Percentiles rank a stretch among this genome's conserved stretches.
Conservation (phyloP, 2,888 invertebrate species). For the Gastrophysa polygoni region DNA sequence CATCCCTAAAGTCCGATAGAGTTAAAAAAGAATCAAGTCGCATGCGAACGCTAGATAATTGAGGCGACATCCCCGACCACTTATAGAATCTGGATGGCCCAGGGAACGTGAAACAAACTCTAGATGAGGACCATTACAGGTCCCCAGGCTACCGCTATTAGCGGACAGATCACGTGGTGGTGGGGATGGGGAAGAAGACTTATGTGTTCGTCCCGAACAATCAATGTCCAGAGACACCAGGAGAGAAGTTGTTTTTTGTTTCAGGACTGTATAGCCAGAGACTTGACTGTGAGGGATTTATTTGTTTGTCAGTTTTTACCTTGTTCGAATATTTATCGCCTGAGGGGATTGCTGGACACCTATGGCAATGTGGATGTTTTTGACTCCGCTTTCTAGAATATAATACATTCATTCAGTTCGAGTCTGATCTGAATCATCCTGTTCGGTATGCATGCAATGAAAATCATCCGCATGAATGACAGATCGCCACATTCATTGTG, state of each 20-base stretch:
- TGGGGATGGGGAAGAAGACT: constrained; percentile 54
- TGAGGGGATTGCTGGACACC: not conserved
- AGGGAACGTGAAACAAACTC: constrained; percentile 36
- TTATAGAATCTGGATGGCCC: constrained; percentile 47
- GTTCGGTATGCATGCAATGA: too few relatives aligned
- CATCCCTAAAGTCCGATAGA: constrained; percentile 49
- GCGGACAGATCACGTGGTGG: constrained; percentile 57
- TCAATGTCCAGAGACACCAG: constrained; percentile 53
- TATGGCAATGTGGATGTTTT: not conserved
- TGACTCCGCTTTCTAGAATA: not conserved
- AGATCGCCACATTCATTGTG: too few relatives aligned
- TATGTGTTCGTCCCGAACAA: constrained; percentile 56
- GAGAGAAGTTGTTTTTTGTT: constrained; percentile 46
- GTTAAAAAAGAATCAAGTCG: constrained; percentile 44
- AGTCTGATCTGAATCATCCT: too few relatives aligned
- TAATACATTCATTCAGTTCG: too few relatives aligned
- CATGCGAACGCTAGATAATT: constrained; percentile 44
- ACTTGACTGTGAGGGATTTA: constrained; percentile 55
- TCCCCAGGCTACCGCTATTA: constrained; percentile 55
- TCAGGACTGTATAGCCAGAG: constrained; percentile 40
- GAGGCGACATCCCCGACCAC: constrained; percentile 45
- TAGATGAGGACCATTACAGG: constrained; percentile 51
- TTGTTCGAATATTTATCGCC: not conserved
- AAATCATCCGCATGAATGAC: too few relatives aligned
- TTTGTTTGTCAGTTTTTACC: constrained; percentile 43